Base-by-base conservation (phyloP, 1,140 invertebrate genomes). In the Drosophila auraria region DNA sequence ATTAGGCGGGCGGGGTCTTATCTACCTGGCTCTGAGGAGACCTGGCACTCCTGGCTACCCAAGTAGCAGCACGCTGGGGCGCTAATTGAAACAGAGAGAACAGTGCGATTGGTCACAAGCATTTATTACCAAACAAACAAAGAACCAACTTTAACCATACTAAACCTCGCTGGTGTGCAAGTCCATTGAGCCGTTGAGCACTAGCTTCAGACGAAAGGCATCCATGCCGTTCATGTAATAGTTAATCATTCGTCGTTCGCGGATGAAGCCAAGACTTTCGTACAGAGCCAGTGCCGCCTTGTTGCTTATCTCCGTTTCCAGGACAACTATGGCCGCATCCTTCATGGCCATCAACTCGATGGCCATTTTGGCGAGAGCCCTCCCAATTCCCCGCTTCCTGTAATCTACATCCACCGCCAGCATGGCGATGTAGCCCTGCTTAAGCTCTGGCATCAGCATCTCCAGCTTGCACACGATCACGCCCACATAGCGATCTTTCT, bases 141-240 rank as follows among this genome's bases (percentile, higher is more conserved):
- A 40, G 12, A 38, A 23, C 15, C 23, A 4, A 11, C 2, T 9
- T 36, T 40, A 7, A 40, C 45, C 30, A 23, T 5, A 20, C 9
- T 8, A 54, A 27, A 68, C 72, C 30, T 65, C 51, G 44, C n/a
- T 61, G 12, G 12, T 5, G 7, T 8, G 47, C 36, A 36, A 9
- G 11, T 36, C 4, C 1, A 23, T 7, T 5, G 14, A 17, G 3
- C 97, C 95, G 97, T 95, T 96, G 72, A 99, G 95, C 97, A 98
- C 98, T 45, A 99, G 94, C 94, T 99, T 99, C 59, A 99, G 95
- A 93, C 98, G 95, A 78, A 99, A 95, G 80, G 99, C 99, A 95
- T 99, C 99, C 64, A 98, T 98, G 64, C 99, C 99, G 94, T 99
- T 99, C 82, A 99, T 95, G 94, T 99, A 99, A 94, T 99, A 99